These are phyloP conservation scores for Phyllotreta striolata DNA, from an alignment of 2,888 invertebrate species.

Conservation along the genomic window DNA sequence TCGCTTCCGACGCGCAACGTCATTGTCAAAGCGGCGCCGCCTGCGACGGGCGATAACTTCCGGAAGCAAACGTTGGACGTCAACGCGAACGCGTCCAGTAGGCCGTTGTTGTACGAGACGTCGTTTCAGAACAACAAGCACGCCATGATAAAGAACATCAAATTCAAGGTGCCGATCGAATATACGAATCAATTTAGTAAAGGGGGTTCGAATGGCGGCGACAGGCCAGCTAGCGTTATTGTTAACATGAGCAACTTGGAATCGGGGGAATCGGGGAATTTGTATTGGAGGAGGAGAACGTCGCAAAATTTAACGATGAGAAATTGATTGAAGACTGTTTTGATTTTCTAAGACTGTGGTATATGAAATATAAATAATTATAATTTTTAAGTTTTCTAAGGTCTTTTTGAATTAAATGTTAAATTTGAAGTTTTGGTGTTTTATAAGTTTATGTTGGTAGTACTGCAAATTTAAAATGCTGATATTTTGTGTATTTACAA, in stretches of 20 bases:
- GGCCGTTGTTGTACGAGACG: conserved; percentile 55
- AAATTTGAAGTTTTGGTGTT: too few relatives aligned
- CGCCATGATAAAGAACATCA: conserved; percentile 60
- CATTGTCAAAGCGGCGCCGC: conserved; percentile 45
- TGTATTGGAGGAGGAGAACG: conserved; percentile 64
- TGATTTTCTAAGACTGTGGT: too few relatives aligned
- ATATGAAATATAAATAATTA: too few relatives aligned
- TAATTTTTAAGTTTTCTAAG: too few relatives aligned
- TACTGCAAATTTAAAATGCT: too few relatives aligned
- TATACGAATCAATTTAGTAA: conserved; percentile 53
- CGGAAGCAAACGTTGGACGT: conserved; percentile 49
- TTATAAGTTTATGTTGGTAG: too few relatives aligned
- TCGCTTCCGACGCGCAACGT: conserved; percentile 40
- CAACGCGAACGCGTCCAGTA: conserved; percentile 30
- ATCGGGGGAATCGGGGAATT: conserved; percentile 49
- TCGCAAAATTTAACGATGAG: conserved; percentile 50
- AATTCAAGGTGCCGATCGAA: conserved; percentile 60
- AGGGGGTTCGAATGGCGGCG: conserved; percentile 41
- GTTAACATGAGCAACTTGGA: conserved; percentile 40
- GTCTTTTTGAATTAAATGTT: too few relatives aligned
- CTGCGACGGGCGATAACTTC: conserved; percentile 49
- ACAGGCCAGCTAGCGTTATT: conserved; percentile 52
- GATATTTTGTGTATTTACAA: too few relatives aligned
- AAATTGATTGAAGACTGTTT: conserved; percentile 15
- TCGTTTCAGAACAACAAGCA: conserved; percentile 57